Evolutionary conservation across 2,797 vertebrate genomes (phyloP), one percentile per base, ranked within the genome.

Genomic region (Acrossocheilus wenchowensis): DNA sequence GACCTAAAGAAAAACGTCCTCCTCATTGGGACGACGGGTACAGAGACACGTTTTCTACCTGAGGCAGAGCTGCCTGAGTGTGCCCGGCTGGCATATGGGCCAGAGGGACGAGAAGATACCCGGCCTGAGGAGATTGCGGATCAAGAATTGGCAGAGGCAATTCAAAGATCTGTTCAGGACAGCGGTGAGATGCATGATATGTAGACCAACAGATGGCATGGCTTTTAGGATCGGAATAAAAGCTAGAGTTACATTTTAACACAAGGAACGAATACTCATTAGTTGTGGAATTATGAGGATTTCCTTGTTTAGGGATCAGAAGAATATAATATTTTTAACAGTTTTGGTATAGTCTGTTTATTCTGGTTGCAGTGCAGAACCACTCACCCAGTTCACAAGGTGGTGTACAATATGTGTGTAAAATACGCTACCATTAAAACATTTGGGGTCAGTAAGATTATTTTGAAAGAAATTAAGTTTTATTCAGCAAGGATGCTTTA

Each of bases 31-130:
- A 99, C 98, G 1, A 99, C 98, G 0, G 98, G 98, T 89, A 97
- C 98, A 0, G 97, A 99, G 93, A 99, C 98, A 2, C 94, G 94
- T n/a, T 99, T 99, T 91, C 95, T 99, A 81, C 96, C 97, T 0
- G 98, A 99, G 91, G 97, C 97, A 0, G 98, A 99, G 93, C 94
- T 99, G 19, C 98, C 98, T 0, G 98, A 99, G 86, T 99, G 98
- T 8, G 98, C 98, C 15, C 95, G 97, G 0, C 92, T 99, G 92
- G 98, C 98, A 0, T 99, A 99, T 0, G 98, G 98, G 2, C 85
- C 97, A 0, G 96, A 96, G 85, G 96, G 96, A 0, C 95, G 96
- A 21, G 98, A 98, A 34, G 98, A 99, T 0, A n/a, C 95, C 64
- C 94, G 92, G 73, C 97, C 97, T 0, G 97, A 99, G 62, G 98